Evolutionary conservation across 2,888 invertebrate species (phyloP), one percentile per base, ranked within the genome.

Genomic region (Aphrophora alni): DNA sequence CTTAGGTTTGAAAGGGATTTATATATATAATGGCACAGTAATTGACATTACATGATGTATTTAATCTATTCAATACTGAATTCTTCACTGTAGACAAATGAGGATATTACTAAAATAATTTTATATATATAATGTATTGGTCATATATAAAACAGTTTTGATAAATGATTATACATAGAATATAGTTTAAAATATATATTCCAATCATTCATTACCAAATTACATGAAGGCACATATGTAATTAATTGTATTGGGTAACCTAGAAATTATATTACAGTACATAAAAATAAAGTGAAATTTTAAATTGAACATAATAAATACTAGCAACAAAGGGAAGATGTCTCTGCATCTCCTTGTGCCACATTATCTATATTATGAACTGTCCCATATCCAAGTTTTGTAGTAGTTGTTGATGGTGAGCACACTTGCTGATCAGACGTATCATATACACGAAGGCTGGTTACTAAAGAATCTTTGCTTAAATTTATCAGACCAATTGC

Each of bases 401-500:
- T 59, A 33, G 10, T 10, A 21, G 59, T 59, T 21, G 5, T 3
- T 21, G 21, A 21, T 59, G 59, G n/a, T 5, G 59, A 21, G 21
- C 14, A 2, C 7, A 21, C 5, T 21, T 59, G n/a, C 21, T 44
- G 38, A 24, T 91, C 91, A 0, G 88, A 87, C 0, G 92, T 91
- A 86, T 94, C 92, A 85, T 93, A 93, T 17, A 93, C 90, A 75
- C 91, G 90, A 68, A 94, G 79, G 77, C 86, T 86, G 14, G 85
- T 84, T 17, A 83, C 80, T 0, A 85, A 17, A 26, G 83, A 78
- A 73, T 84, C 84, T 26, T 83, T 78, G 38, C 83, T 82, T 76
- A 93, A 86, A 81, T 90, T 90, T 10, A 93, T 89, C 14, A 95
- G 88, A 0, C 92, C 91, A 27, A 90, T 87, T 0, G 94, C 95